Base-by-base conservation (phyloP, 1,140 invertebrate genomes). In the Trichonephila clavipes region DNA sequence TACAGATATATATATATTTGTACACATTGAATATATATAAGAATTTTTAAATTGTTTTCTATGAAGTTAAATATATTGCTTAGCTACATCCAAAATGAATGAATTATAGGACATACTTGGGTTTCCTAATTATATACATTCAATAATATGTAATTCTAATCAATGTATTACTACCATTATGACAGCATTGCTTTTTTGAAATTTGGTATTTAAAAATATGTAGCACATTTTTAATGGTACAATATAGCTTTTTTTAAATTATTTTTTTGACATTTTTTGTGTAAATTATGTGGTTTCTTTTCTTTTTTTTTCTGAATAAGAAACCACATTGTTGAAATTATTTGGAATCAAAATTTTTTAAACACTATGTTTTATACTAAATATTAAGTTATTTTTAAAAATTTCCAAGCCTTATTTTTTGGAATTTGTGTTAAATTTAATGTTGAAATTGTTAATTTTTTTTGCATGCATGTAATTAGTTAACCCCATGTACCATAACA, bases 381-480 rank as follows among this genome's bases (percentile, higher is more conserved):
- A 58, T n/a, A 40, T 1, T 82, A 24, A 16, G 6, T 24, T 85
- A 24, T 59, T 6, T 59, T 24, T 58, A 18, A 24, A 85, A 12
- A 58, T 12, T 34, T 18, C 2, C 24, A 5, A 82, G 2, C 18
- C 19, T 83, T 58, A 85, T 51, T 85, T 51, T 85, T 2, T 28
- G 28, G 12, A 3, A 12, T 58, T 58, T 83, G 28, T 28, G 28
- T 83, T 51, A 51, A 7, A 72, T 51, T 51, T 10, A 7, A 24
- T 28, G 18, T 77, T 40, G 4, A 1, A 10, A 59, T 85, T 85
- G 5, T 61, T 58, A 44, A 82, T 51, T 51, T 10, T 34, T 28
- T 85, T 59, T 85, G 83, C 83, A 51, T 83, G 82, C 82, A 88
- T 88, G 19, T 88, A 72, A 89, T 89, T 58, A 89, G 88, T 51